A percentile compares a stretch with the other conserved stretches of the same genome.
phyloP scores from a whole-genome alignment of 35 echinoderm and acorn worm species.

The Holothuria glaberrima region DNA sequence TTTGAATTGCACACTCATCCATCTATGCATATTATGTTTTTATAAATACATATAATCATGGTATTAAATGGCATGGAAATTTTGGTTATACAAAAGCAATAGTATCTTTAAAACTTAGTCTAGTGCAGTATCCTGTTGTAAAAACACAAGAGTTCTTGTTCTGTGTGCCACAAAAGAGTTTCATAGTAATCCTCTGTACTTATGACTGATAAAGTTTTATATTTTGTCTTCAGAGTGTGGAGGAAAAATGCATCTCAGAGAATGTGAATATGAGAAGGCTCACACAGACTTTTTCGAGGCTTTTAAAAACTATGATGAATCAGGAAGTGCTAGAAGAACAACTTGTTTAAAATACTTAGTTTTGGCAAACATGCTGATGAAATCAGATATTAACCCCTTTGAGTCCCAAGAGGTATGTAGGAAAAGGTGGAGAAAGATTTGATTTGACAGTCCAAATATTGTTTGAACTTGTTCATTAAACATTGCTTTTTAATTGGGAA shows the following conservation, averaged over 20 bases:
- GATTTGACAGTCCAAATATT: no score
- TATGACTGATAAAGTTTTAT: neutral
- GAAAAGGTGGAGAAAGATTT: no score
- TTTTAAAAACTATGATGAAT: constrained; percentile 99
- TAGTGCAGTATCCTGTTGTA: no score
- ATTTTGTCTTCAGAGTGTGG: constrained; percentile 77
- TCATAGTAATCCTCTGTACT: neutral
- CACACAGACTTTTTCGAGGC: constrained; percentile 99
- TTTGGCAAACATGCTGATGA: constrained; percentile 99
- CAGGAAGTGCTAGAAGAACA: constrained; percentile 88
- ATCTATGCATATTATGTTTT: no score
- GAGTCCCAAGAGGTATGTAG: constrained; percentile 94
- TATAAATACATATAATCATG: no score
- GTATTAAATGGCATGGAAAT: no score
- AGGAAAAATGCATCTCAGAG: constrained; percentile 97
- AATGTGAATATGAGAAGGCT: constrained; percentile 98
- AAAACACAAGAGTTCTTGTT: neutral
- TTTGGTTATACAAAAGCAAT: no score
- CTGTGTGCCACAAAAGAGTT: neutral
- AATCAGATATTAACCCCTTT: constrained; percentile 99
- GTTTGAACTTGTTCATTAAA: no score
- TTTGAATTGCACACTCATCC: no score
- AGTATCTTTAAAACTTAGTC: no score
- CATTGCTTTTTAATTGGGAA: no score
- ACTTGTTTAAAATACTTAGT: constrained; percentile 99